Base-by-base conservation (phyloP, 2,113 vertebrate species). In the Pseudopipra pipra region DNA sequence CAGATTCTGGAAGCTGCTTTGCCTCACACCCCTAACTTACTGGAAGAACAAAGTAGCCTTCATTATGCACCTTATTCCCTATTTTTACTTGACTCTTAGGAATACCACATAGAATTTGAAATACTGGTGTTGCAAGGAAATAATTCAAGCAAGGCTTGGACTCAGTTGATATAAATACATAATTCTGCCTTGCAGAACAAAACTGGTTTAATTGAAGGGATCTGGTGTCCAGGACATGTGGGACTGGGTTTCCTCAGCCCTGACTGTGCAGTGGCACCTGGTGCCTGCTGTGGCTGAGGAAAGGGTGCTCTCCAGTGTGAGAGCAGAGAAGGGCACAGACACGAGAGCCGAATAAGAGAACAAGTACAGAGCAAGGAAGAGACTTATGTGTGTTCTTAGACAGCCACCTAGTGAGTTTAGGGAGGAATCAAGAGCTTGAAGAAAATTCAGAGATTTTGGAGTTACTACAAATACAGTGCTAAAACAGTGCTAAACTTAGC, bases 341-440 rank as follows among this genome's bases (percentile, higher is more conserved):
- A 31, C 0, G 2, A 47, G 33, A 19, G 76, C 46, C 2, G 14
- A 13, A 37, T 2, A 1, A 31, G 12, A 1, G 2, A 52, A 49
- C 51, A 15, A 3, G 63, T 1, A 2, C 63, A 20, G 79, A 14
- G 72, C 65, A 33, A 49, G 39, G 35, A 44, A 2, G 35, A 25
- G 9, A 11, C 68, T 33, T 8, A 73, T 81, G 37, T 14, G 77
- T 59, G 94, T 78, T 87, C 95, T 41, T 96, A 75, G 90, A 93
- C 94, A 90, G 97, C 96, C 95, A 95, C 79, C 95, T 93, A 95
- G 95, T 85, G 97, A 93, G 47, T 0, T 27, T 1, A 35, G 66
- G 0, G 4, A 54, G 75, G 41, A 96, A 97, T 14, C 30, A 27
- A 35, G 18, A 24, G 46, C 62, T 52, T 16, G 44, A 5, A 30